These are phyloP conservation scores for Monopterus albus DNA, from an alignment of 2,113 vertebrate species.

Conservation along the genomic window DNA sequence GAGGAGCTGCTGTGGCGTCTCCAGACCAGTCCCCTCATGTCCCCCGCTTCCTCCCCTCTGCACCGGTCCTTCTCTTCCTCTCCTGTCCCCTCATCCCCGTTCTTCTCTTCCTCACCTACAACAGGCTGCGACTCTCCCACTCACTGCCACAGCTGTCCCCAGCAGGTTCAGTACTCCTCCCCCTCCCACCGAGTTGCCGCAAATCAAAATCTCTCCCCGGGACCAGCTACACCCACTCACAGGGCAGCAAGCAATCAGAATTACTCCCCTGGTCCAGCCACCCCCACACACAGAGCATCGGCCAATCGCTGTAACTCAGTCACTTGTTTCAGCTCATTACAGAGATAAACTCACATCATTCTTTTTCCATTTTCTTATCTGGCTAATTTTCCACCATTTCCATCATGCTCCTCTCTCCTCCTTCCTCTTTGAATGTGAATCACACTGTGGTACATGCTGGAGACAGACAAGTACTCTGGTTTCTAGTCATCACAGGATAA, in stretches of 20 bases:
- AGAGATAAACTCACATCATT: conserved; percentile 81
- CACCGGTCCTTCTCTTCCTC: conserved; percentile 89
- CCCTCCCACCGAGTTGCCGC: conserved; percentile 69
- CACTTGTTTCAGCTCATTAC: conserved; percentile 83
- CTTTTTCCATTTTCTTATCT: not conserved
- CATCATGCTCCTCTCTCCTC: not conserved
- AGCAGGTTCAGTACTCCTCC: conserved; percentile 85
- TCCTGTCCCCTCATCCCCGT: conserved; percentile 87
- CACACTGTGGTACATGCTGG: not conserved
- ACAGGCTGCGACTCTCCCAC: conserved; percentile 80
- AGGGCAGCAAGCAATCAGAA: conserved; percentile 69
- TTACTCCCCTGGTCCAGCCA: conserved; percentile 73
- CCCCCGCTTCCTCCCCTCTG: conserved; percentile 86
- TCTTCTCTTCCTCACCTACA: conserved; percentile 81
- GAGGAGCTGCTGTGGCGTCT: conserved; percentile 98
- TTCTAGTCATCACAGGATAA: not conserved
- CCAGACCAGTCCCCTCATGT: conserved; percentile 92
- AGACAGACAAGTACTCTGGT: not conserved
- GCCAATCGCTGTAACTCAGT: conserved; percentile 79
- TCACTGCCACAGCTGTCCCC: conserved; percentile 86
- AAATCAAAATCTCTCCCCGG: conserved; percentile 70
- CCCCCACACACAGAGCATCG: conserved; percentile 75
- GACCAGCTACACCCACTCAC: conserved; percentile 73
- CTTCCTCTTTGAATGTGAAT: conserved; percentile 16
- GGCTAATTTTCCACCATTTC: not conserved